phyloP scores from a whole-genome alignment of 1,140 invertebrate species.

The Hypsibius dujardini region DNA sequence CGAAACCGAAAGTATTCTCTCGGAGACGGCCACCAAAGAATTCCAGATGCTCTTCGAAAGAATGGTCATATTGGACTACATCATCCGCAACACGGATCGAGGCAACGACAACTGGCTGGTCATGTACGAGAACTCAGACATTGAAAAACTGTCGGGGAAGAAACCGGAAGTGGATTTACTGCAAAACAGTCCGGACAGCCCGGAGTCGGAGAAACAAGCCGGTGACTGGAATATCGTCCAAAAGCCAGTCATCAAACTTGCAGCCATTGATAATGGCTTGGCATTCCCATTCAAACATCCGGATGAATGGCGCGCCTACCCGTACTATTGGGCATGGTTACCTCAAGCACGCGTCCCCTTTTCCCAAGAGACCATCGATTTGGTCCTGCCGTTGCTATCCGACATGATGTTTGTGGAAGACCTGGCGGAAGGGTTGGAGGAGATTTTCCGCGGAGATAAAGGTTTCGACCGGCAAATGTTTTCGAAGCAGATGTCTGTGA shows the following conservation, averaged over 20 bases:
- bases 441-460: constrained; percentile 75
- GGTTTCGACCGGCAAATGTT: constrained; percentile 88
- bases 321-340: constrained; percentile 98
- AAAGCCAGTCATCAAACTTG: constrained; percentile 61
- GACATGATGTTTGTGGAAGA: constrained; percentile 98
- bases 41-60: constrained; percentile 92
- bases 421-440: constrained; percentile 82
- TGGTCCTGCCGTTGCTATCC: constrained; percentile 71
- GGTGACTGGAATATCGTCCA: constrained; percentile 48
- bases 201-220: not conserved
- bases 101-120: constrained; percentile 99
- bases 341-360: constrained; percentile 89
- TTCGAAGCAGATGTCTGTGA: constrained; percentile 94
- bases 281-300: constrained; percentile 99
- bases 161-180: constrained; percentile 22
- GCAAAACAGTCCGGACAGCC: constrained; percentile 21
- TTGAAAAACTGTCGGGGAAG: constrained; percentile 24
- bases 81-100: constrained; percentile 95
- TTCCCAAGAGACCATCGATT: constrained; percentile 66
- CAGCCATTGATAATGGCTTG: constrained; percentile 96
- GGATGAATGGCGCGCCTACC: constrained; percentile 97
- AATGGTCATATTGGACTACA: constrained; percentile 92
- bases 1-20: constrained; percentile 61
- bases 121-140: constrained; percentile 58
- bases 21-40: constrained; percentile 47